These are phyloP conservation scores for Danaus plexippus DNA, from an alignment of 1,140 invertebrate genomes.

Conservation along the genomic window DNA sequence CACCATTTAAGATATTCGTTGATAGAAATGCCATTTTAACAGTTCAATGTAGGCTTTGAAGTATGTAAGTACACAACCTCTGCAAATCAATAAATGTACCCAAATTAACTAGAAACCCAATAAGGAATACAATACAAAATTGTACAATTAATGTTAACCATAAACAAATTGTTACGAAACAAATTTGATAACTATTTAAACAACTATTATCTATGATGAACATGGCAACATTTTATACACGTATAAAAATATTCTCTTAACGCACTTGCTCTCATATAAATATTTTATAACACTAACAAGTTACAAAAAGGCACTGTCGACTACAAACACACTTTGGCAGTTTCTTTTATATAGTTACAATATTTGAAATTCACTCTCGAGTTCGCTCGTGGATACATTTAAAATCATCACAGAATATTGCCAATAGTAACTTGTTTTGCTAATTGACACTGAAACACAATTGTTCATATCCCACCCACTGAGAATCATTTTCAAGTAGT, in stretches of 20 bases:
- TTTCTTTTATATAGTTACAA: constrained; percentile 45
- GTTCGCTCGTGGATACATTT: constrained; percentile 39
- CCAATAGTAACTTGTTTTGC: constrained; percentile 64
- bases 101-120: constrained; percentile 21
- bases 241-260: constrained; percentile 69
- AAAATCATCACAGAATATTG: constrained; percentile 65
- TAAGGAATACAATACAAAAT: constrained; percentile 23
- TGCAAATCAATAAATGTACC: constrained; percentile 47
- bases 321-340: constrained; percentile 72
- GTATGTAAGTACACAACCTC: constrained; percentile 67
- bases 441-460: constrained; percentile 57
- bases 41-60: constrained; percentile 31
- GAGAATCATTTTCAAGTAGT: constrained; percentile 56
- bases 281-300: constrained; percentile 55
- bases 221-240: constrained; percentile 69
- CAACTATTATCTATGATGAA: constrained; percentile 56
- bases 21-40: constrained; percentile 28
- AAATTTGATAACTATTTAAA: constrained; percentile 33
- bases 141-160: constrained; percentile 27
- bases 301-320: constrained; percentile 69
- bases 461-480: constrained; percentile 39
- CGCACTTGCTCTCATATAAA: constrained; percentile 66
- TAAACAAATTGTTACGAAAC: constrained; percentile 25
- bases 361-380: constrained; percentile 35
- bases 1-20: constrained; percentile 39